Evolutionary conservation across 92 coral and sea anemone species (phyloP).

Genomic region (Nematostella vectensis): DNA sequence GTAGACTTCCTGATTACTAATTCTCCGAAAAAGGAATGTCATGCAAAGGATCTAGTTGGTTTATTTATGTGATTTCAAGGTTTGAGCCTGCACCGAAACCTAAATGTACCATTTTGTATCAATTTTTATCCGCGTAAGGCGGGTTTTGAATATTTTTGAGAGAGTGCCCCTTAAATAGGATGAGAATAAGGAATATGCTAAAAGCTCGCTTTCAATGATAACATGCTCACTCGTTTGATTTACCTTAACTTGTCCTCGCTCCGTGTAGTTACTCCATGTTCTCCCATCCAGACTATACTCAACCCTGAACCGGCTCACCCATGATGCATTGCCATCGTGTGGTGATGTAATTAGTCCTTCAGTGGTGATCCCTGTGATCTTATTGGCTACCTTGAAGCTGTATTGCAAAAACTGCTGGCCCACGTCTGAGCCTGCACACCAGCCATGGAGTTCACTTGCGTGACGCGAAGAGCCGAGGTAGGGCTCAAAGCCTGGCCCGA

Average conservation of each 20-base stretch:
- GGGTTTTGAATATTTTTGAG: too few relatives aligned
- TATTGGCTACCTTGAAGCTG: slow-evolving; percentile 4
- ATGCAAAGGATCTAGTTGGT: too few relatives aligned
- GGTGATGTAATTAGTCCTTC: slow-evolving; percentile 4
- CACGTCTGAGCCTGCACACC: slow-evolving; percentile 51
- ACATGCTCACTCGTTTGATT: too few relatives aligned
- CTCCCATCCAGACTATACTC: slow-evolving; percentile 41
- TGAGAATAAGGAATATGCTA: too few relatives aligned
- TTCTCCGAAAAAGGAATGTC: too few relatives aligned
- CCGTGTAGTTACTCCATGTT: slow-evolving; percentile 36
- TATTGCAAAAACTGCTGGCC: slow-evolving; percentile 28
- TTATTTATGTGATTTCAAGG: too few relatives aligned
- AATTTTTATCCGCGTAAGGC: too few relatives aligned
- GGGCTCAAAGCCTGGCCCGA: slow-evolving; percentile 45
- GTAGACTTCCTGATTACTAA: too few relatives aligned
- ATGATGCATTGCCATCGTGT: slow-evolving; percentile 12
- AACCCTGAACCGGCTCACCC: slow-evolving; percentile 38
- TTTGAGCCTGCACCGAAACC: too few relatives aligned
- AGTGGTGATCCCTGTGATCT: slow-evolving; percentile 14
- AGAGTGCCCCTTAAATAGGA: too few relatives aligned
- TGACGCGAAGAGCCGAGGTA: slow-evolving; percentile 40
- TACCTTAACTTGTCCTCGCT: slow-evolving; percentile 20
- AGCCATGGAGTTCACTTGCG: slow-evolving; percentile 26
- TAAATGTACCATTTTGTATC: too few relatives aligned
- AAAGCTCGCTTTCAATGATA: too few relatives aligned